Conservation (phyloP, 2,113 vertebrate species). For the Piaya cayana region DNA sequence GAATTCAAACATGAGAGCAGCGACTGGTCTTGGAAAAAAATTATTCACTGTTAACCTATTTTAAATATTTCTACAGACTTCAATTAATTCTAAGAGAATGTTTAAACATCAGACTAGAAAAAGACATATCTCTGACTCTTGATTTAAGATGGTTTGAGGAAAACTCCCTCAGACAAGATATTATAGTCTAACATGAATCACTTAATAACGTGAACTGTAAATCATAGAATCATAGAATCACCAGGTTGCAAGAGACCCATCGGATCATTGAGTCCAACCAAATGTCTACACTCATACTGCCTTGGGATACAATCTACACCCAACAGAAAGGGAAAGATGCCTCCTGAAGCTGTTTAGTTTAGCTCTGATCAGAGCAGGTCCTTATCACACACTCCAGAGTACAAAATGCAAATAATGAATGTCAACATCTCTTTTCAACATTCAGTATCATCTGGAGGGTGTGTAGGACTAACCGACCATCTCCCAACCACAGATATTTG, state of each 20-base stretch:
- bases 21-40: background rate
- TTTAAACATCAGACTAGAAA: background rate
- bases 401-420: background rate
- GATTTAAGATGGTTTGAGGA: background rate
- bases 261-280: too few relatives aligned
- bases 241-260: too few relatives aligned
- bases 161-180: background rate
- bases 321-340: background rate
- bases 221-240: too few relatives aligned
- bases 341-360: background rate
- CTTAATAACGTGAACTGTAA: background rate
- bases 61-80: background rate
- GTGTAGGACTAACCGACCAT: background rate
- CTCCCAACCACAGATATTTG: background rate
- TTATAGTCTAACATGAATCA: background rate
- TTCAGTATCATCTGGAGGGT: background rate
- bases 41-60: background rate
- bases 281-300: background rate
- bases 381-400: background rate
- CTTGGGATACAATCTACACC: background rate
- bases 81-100: background rate
- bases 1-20: background rate
- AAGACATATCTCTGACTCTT: background rate
- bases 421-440: background rate
- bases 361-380: too few relatives aligned